These are phyloP conservation scores for Cochlearius cochlearius DNA, from an alignment of 2,113 vertebrate genomes.

Conservation along the genomic window DNA sequence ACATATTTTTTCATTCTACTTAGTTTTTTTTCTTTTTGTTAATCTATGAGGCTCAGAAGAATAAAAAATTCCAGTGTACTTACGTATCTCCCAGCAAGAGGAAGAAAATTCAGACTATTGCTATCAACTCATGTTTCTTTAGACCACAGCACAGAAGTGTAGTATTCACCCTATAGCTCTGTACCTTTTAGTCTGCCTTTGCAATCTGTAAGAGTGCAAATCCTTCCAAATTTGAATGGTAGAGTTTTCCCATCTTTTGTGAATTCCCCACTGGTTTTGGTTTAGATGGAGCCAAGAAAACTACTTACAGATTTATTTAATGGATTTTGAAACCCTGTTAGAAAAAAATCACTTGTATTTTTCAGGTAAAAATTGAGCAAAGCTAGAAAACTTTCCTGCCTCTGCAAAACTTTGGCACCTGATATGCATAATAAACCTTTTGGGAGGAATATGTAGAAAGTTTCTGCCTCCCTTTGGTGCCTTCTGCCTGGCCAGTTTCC, in stretches of 20 bases:
- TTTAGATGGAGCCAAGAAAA: neutral
- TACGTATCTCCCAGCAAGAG: neutral
- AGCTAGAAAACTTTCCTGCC: neutral
- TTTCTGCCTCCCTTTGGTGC: neutral
- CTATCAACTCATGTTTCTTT: neutral
- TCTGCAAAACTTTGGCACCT: neutral
- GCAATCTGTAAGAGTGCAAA: neutral
- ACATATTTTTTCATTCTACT: neutral
- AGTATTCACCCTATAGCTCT: neutral
- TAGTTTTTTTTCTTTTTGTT: neutral
- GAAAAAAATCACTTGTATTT: neutral
- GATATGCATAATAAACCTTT: neutral
- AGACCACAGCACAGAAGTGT: neutral
- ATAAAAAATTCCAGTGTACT: neutral
- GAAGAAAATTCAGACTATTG: neutral
- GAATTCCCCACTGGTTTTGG: neutral
- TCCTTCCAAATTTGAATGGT: neutral
- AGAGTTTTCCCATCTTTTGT: neutral
- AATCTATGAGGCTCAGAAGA: neutral
- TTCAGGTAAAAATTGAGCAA: neutral
- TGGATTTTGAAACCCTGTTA: neutral
- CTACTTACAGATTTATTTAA: neutral
- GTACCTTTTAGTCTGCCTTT: neutral
- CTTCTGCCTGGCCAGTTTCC: neutral
- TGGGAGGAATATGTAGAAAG: neutral